Percentiles rank a stretch among this genome's conserved stretches.
Conservation (phyloP, 2,113 vertebrate genomes). For the Tenrec ecaudatus region DNA sequence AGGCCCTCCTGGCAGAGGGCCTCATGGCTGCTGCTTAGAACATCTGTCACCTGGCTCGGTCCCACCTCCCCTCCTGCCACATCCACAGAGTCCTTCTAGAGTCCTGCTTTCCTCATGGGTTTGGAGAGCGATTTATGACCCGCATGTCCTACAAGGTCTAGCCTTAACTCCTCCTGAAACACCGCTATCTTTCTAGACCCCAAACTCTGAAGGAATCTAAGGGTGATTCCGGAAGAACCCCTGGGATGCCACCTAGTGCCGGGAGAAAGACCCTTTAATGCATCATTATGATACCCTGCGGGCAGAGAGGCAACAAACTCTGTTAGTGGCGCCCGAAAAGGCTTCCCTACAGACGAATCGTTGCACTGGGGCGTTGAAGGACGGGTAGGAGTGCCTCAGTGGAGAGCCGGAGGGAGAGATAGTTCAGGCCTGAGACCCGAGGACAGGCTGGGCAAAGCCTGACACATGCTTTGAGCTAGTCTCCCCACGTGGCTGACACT, state of each 20-base stretch:
- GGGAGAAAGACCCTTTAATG: not conserved
- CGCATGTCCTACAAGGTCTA: not conserved
- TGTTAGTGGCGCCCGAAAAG: not conserved
- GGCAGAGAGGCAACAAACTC: not conserved
- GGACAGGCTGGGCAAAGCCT: not conserved
- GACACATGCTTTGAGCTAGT: too few species aligned
- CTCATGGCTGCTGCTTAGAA: not conserved
- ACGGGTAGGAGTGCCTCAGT: not conserved
- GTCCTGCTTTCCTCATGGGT: not conserved
- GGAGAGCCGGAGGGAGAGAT: not conserved
- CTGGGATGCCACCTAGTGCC: constrained; percentile 68
- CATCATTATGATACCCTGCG: not conserved
- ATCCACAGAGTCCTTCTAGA: constrained; percentile 28
- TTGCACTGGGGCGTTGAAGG: not conserved
- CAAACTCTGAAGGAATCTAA: not conserved
- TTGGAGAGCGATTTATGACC: constrained; percentile 12
- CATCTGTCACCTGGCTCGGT: not conserved
- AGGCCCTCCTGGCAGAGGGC: not conserved
- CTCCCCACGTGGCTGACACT: not conserved
- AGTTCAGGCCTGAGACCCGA: not conserved
- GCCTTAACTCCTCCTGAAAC: not conserved
- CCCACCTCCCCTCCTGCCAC: not conserved
- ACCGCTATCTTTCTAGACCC: not conserved
- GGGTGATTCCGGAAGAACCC: constrained; percentile 63
- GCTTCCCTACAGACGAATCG: not conserved